Evolutionary conservation across 2,797 vertebrate species (phyloP).

Genomic region (Sitta carolinensis): DNA sequence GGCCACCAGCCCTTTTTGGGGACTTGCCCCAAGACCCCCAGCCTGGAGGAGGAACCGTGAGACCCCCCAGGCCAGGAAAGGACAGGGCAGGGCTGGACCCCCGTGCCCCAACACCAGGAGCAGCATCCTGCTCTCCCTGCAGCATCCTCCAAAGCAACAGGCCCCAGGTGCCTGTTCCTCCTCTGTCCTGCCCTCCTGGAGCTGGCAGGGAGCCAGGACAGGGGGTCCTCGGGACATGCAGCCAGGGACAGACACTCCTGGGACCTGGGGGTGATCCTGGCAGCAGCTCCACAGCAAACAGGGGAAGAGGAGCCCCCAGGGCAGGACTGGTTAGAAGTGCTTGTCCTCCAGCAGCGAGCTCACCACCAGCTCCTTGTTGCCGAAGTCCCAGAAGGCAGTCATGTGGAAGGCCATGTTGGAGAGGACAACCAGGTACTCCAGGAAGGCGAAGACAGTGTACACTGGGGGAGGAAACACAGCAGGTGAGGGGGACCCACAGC

Average conservation of each 20-base stretch:
- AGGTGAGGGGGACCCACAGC: not conserved
- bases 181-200: not conserved
- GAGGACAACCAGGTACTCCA: constrained; percentile 93
- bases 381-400: constrained; percentile 95
- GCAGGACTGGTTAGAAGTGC: constrained; percentile 74
- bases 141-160: not conserved
- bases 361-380: constrained; percentile 88
- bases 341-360: constrained; percentile 86
- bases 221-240: not conserved
- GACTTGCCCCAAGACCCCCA: not conserved
- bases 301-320: not conserved
- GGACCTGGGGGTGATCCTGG: not conserved
- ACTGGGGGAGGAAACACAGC: constrained; percentile 67
- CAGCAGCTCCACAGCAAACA: not conserved
- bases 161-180: not conserved
- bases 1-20: not conserved
- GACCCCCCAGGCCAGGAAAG: too few species aligned
- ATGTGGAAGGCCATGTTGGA: constrained; percentile 98
- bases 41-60: not conserved
- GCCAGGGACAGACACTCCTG: not conserved
- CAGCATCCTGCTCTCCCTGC: not conserved
- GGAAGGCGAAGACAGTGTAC: constrained; percentile 90
- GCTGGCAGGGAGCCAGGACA: not conserved
- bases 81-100: not conserved
- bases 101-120: fast-evolving